A percentile compares a stretch with the other conserved stretches of the same genome.
Evolutionary conservation across 2,797 vertebrate species (phyloP).

Genomic region (Phoebastria nigripes): DNA sequence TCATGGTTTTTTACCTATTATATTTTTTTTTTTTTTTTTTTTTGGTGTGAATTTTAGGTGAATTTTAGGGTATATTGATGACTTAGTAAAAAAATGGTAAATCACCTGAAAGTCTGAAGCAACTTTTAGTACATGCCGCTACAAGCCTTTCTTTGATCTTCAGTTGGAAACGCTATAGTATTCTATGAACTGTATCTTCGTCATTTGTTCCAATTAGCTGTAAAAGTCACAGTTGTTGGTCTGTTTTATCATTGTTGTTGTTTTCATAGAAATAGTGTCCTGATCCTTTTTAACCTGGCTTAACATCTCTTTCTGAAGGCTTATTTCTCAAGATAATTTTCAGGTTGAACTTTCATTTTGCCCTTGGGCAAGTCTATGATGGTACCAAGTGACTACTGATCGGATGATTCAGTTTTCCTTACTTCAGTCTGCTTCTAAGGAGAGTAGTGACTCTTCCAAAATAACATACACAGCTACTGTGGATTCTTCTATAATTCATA

Average conservation of each 20-base stretch:
- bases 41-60: too few relatives aligned
- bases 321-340: not conserved
- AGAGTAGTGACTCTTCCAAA: not conserved
- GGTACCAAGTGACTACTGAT: not conserved
- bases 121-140: not conserved
- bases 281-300: not conserved
- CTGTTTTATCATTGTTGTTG: not conserved
- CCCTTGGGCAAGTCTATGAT: not conserved
- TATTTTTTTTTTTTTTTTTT: too few relatives aligned
- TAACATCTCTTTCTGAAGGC: not conserved
- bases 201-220: not conserved
- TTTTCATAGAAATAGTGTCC: not conserved
- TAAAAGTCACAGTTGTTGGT: not conserved
- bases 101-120: not conserved
- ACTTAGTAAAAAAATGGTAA: not conserved
- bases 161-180: not conserved
- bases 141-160: not conserved
- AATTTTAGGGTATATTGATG: not conserved
- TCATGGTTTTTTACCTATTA: too few relatives aligned
- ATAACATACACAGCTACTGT: not conserved
- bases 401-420: not conserved
- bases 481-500: constrained; percentile 2
- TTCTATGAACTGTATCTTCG: not conserved
- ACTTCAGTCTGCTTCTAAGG: not conserved
- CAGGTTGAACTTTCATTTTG: not conserved